These are phyloP conservation scores for Drosophila pseudotakahashii DNA, from an alignment of 2,888 invertebrate genomes.

Conservation along the genomic window DNA sequence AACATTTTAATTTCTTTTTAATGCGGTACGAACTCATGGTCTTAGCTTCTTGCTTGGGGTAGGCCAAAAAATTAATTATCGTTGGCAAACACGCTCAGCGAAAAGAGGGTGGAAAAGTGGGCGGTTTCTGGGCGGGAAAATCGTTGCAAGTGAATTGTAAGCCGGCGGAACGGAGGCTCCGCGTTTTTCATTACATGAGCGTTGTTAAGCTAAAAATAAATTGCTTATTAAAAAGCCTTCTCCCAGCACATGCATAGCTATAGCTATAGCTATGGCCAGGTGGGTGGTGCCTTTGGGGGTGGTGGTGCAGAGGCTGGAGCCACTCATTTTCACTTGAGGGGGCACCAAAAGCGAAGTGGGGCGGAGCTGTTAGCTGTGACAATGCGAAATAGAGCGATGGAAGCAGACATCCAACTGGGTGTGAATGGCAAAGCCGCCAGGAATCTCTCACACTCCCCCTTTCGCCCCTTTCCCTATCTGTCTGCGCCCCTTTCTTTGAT, in stretches of 20 bases:
- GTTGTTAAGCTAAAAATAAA: slow-evolving; percentile 75
- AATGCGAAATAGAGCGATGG: slow-evolving; percentile 32
- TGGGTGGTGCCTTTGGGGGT: slow-evolving; percentile 6
- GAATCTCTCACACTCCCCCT: slow-evolving; percentile 19
- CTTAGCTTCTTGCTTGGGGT: slow-evolving; percentile 57
- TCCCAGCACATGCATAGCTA: slow-evolving; percentile 35
- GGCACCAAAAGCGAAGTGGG: slow-evolving; percentile 62
- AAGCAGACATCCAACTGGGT: slow-evolving; percentile 11
- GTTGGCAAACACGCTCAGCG: slow-evolving; percentile 60
- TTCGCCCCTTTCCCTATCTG: neutral
- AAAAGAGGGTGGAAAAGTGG: slow-evolving; percentile 5
- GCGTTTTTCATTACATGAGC: slow-evolving; percentile 70
- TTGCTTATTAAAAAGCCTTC: slow-evolving; percentile 74
- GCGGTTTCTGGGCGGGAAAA: slow-evolving; percentile 1
- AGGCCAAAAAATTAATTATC: slow-evolving; percentile 73
- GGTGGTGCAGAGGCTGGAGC: slow-evolving; percentile 33
- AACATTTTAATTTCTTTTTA: slow-evolving; percentile 73
- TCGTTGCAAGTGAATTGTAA: slow-evolving; percentile 61
- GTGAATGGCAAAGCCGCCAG: slow-evolving; percentile 62
- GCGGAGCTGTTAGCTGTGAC: slow-evolving; percentile 51
- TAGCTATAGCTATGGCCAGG: slow-evolving; percentile 10
- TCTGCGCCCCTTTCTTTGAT: slow-evolving; percentile 33
- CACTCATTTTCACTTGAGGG: slow-evolving; percentile 77
- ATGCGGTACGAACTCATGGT: slow-evolving; percentile 63
- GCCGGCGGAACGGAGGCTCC: slow-evolving; percentile 52